Conservation (phyloP, 2,888 invertebrate genomes). For the Charanyca ferruginea region DNA sequence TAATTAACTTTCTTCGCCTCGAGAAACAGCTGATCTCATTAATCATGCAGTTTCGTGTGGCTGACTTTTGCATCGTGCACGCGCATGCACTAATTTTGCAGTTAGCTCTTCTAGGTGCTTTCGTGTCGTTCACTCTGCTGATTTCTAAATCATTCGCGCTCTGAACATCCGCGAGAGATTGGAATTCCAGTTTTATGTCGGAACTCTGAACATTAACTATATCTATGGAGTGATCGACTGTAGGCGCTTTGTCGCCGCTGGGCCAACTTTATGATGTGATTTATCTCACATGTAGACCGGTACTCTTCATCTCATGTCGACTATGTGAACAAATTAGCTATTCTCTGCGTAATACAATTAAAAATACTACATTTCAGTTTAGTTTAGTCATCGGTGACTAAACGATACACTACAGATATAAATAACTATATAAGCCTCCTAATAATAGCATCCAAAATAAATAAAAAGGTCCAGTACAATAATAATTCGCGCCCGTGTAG, state of each 20-base stretch:
- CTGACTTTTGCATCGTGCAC: conserved; percentile 70
- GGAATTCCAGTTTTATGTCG: conserved; percentile 79
- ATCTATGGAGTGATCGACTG: conserved; percentile 55
- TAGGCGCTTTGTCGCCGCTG: conserved; percentile 34
- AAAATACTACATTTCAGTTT: conserved; percentile 48
- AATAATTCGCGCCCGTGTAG: conserved; percentile 2
- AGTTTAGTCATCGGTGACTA: conserved; percentile 46
- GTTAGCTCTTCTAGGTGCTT: conserved; percentile 72
- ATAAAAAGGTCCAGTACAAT: conserved; percentile 54
- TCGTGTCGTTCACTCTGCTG: conserved; percentile 79
- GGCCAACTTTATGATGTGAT: conserved; percentile 46
- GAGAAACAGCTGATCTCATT: conserved; percentile 84
- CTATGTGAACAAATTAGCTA: conserved; percentile 19
- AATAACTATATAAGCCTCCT: conserved; percentile 54
- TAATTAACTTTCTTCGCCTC: conserved; percentile 79
- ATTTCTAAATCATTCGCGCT: conserved; percentile 81
- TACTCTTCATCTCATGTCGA: conserved; percentile 15
- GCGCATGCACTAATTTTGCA: conserved; percentile 70
- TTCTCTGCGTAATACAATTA: conserved; percentile 41
- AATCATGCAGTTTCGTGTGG: conserved; percentile 77
- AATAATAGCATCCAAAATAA: conserved; percentile 53
- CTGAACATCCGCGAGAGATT: conserved; percentile 82
- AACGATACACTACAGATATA: conserved; percentile 45
- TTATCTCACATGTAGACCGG: conserved; percentile 26
- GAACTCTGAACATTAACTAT: conserved; percentile 74